Evolutionary conservation across 1,140 invertebrate genomes (phyloP).

Genomic region (Ips typographus): DNA sequence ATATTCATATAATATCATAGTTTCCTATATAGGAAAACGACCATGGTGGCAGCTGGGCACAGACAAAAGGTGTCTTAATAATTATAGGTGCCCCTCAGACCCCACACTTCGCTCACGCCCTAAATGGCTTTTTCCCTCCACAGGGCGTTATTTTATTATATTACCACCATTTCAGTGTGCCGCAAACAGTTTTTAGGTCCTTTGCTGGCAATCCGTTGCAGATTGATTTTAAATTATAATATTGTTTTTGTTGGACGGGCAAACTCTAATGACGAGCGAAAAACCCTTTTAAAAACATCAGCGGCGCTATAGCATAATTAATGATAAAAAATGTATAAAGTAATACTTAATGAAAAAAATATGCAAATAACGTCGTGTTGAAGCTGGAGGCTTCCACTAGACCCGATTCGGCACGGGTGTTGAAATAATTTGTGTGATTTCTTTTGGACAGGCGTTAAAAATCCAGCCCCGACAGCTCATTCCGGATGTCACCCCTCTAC

Average conservation of each 20-base stretch:
- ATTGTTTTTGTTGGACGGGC: neutral
- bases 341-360: constrained; percentile 31
- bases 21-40: neutral
- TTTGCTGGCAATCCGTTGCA: neutral
- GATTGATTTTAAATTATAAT: constrained; percentile 4
- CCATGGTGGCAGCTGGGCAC: constrained; percentile 42
- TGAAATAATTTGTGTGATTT: constrained; percentile 38
- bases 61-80: constrained; percentile 44
- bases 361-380: constrained; percentile 12
- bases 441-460: constrained; percentile 29
- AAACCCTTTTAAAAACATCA: constrained; percentile 1
- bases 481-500: constrained; percentile 43
- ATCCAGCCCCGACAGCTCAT: constrained; percentile 32
- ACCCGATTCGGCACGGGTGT: constrained; percentile 36
- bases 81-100: constrained; percentile 44
- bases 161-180: constrained; percentile 26
- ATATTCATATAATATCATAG: too few relatives aligned
- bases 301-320: constrained; percentile 15
- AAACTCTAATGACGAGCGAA: neutral
- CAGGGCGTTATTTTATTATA: constrained; percentile 42
- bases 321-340: constrained; percentile 30
- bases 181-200: constrained; percentile 24
- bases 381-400: neutral
- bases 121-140: constrained; percentile 35
- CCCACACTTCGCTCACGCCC: constrained; percentile 45